phyloP scores from a whole-genome alignment of 2,888 invertebrate species.

The Deilephila porcellus region DNA sequence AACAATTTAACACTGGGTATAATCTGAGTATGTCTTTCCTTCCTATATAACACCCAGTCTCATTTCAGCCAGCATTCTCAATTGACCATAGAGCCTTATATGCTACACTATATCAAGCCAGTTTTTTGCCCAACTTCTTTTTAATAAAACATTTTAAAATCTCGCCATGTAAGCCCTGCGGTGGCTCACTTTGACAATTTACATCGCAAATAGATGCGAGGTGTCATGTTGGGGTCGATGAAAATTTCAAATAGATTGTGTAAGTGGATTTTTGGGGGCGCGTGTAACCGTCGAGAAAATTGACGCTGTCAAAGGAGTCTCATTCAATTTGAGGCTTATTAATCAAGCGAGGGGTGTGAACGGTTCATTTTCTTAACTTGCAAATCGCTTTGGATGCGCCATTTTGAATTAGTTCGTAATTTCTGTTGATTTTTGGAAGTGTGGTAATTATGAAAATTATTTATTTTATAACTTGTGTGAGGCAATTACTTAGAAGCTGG shows the following conservation, averaged over 20 bases:
- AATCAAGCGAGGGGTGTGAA: slow-evolving; percentile 60
- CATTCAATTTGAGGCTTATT: slow-evolving; percentile 81
- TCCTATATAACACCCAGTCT: too few species aligned
- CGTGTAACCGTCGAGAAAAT: slow-evolving; percentile 76
- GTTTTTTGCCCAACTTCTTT: too few species aligned
- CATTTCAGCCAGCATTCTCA: too few species aligned
- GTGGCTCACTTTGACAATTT: slow-evolving; percentile 78
- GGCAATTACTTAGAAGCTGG: too few species aligned
- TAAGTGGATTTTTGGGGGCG: slow-evolving; percentile 81
- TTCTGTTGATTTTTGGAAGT: not conserved
- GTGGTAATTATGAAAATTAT: not conserved
- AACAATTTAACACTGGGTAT: too few species aligned
- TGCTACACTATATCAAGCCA: too few species aligned
- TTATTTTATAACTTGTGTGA: too few species aligned
- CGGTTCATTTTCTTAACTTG: slow-evolving; percentile 13
- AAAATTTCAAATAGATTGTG: slow-evolving; percentile 80
- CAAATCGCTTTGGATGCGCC: slow-evolving; percentile 6
- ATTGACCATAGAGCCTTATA: not conserved
- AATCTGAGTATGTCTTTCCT: too few species aligned
- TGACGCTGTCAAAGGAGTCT: slow-evolving; percentile 81
- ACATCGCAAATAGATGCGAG: slow-evolving; percentile 81
- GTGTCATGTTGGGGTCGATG: slow-evolving; percentile 81
- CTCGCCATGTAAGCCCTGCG: slow-evolving; percentile 60
- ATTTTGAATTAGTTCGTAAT: not conserved
- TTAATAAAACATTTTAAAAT: slow-evolving; percentile 29